These are phyloP conservation scores for Zoanthus solanderi DNA, from an alignment of 92 coral and sea anemone genomes.

Conservation along the genomic window DNA sequence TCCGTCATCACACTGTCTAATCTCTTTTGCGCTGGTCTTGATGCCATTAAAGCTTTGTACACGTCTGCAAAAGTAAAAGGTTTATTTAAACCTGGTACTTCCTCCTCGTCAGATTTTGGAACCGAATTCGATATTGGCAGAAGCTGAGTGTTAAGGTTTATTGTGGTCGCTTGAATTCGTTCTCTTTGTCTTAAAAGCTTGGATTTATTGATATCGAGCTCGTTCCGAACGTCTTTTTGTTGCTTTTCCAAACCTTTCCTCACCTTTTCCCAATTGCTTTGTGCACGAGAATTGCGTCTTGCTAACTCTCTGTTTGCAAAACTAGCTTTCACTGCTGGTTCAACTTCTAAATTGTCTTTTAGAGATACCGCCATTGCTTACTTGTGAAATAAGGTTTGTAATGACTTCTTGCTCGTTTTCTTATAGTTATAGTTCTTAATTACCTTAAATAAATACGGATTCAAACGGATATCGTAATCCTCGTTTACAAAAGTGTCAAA, in stretches of 20 bases:
- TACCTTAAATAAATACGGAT: background rate
- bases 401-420: conserved; percentile 2
- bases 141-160: background rate
- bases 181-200: conserved; percentile 75
- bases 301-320: conserved; percentile 68
- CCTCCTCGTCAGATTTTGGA: conserved; percentile 33
- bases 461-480: background rate
- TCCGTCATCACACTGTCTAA: conserved; percentile 60
- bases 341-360: conserved; percentile 57
- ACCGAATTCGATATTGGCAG: background rate
- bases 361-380: conserved; percentile 49
- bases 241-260: conserved; percentile 65
- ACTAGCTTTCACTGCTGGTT: conserved; percentile 75
- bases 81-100: background rate
- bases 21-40: conserved; percentile 47
- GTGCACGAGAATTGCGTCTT: conserved; percentile 65
- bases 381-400: background rate
- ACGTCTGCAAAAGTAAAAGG: conserved; percentile 64
- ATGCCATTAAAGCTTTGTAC: conserved; percentile 69
- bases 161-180: conserved; percentile 56
- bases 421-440: background rate
- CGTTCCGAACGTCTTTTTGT: conserved; percentile 54
- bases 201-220: conserved; percentile 56
- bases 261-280: conserved; percentile 66
- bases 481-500: background rate